These are phyloP conservation scores for Apoda limacodes DNA, from an alignment of 2,888 invertebrate genomes.

Conservation along the genomic window DNA sequence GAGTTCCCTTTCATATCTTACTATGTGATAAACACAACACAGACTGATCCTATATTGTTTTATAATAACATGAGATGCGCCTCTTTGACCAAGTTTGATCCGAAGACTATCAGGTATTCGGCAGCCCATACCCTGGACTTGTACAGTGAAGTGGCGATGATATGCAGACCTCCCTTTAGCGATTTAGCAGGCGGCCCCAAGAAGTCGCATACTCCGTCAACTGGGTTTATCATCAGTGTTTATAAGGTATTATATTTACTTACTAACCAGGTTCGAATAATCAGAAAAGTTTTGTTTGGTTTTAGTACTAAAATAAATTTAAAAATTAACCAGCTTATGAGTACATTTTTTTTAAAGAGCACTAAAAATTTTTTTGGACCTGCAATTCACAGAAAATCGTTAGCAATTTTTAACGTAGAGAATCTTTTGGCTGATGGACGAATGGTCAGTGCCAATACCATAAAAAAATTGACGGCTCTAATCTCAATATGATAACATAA, in stretches of 20 bases:
- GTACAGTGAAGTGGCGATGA: conserved; percentile 92
- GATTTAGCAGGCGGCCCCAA: conserved; percentile 81
- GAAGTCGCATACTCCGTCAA: conserved; percentile 82
- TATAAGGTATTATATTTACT: no score
- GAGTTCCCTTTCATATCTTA: conserved; percentile 94
- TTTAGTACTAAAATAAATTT: no score
- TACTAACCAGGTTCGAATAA: neutral
- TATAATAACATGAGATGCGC: conserved; percentile 87
- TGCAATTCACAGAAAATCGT: no score
- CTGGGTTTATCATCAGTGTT: conserved; percentile 92
- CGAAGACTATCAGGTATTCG: conserved; percentile 80
- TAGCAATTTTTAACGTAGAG: no score
- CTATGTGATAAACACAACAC: conserved; percentile 89
- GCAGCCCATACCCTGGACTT: conserved; percentile 89
- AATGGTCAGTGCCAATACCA: no score
- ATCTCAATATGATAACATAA: no score
- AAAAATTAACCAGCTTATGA: no score
- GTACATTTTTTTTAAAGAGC: no score
- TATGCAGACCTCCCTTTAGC: conserved; percentile 87
- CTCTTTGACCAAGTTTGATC: conserved; percentile 88
- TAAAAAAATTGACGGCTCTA: no score
- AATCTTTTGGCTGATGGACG: no score
- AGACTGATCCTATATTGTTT: conserved; percentile 87
- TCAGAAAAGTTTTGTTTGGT: no score
- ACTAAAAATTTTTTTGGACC: no score